phyloP scores from a whole-genome alignment of 1,140 invertebrate genomes.

The Orussus abietinus region DNA sequence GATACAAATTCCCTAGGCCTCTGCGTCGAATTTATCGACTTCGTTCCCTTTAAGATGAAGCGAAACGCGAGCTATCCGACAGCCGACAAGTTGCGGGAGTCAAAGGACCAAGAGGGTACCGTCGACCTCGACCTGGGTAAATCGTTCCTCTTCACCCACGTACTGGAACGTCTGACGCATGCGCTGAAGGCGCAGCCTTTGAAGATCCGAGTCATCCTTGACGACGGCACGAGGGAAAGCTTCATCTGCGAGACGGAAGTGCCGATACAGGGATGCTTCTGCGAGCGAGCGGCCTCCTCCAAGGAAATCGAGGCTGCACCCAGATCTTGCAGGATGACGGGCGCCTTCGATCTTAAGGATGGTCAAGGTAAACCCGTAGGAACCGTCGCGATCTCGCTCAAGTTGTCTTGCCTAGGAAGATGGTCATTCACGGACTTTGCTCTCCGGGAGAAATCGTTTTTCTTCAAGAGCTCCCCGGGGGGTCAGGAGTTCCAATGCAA shows the following conservation, averaged over 20 bases:
- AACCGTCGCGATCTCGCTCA: conserved; percentile 22
- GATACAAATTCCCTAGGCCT: conserved; percentile 14
- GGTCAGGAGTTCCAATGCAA: conserved; percentile 15
- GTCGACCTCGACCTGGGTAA: conserved; percentile 27
- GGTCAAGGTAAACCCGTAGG: conserved; percentile 15
- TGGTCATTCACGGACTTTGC: conserved; percentile 20
- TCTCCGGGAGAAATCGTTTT: conserved; percentile 18
- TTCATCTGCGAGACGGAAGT: conserved; percentile 18
- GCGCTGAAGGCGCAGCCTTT: conserved; percentile 23
- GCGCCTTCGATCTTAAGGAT: conserved; percentile 26
- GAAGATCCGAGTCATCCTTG: conserved; percentile 23
- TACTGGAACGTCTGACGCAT: conserved; percentile 18
- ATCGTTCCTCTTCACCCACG: conserved; percentile 31
- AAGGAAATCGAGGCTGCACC: conserved; percentile 15
- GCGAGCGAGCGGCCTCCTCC: conserved; percentile 9
- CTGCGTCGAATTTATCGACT: conserved; percentile 24
- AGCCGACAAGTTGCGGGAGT: background rate
- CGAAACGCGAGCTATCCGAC: conserved; percentile 5
- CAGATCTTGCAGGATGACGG: conserved; percentile 16
- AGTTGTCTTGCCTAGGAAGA: conserved; percentile 33
- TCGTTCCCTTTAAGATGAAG: conserved; percentile 28
- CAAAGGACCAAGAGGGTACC: background rate
- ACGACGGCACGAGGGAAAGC: conserved; percentile 3
- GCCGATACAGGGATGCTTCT: conserved; percentile 15
- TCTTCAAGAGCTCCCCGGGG: conserved; percentile 21